These are phyloP conservation scores for Pseudomyrmex cubaensis DNA, from an alignment of 1,140 invertebrate genomes.

Conservation along the genomic window DNA sequence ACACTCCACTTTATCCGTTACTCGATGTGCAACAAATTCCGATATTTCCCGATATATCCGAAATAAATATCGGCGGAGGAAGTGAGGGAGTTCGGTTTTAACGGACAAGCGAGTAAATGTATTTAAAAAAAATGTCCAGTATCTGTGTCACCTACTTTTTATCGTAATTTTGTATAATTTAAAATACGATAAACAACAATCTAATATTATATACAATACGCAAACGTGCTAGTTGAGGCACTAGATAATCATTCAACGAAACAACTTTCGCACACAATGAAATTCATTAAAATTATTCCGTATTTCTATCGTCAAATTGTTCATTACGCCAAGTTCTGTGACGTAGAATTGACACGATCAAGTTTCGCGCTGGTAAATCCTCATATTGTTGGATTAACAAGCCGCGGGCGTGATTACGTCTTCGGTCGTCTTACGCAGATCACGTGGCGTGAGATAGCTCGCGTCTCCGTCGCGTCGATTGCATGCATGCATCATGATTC, in stretches of 20 bases:
- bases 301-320: no score
- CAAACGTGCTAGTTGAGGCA: background rate
- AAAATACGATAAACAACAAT: no score
- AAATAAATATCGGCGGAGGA: conserved; percentile 32
- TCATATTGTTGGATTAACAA: background rate
- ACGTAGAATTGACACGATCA: background rate
- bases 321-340: background rate
- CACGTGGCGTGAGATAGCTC: background rate
- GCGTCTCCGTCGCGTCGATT: background rate
- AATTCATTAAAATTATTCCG: background rate
- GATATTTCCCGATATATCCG: conserved; percentile 24
- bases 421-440: background rate
- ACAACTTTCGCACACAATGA: background rate
- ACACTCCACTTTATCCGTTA: conserved; percentile 34
- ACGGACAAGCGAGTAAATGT: background rate
- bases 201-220: background rate
- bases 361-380: no score
- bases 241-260: background rate
- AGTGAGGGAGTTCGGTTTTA: conserved; percentile 1
- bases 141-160: no score
- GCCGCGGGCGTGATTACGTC: conserved; percentile 16
- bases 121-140: background rate
- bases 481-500: background rate
- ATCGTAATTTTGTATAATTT: no score
- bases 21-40: conserved; percentile 14